These are phyloP conservation scores for Bhutanitis thaidina DNA, from an alignment of 2,888 invertebrate species.

Conservation along the genomic window DNA sequence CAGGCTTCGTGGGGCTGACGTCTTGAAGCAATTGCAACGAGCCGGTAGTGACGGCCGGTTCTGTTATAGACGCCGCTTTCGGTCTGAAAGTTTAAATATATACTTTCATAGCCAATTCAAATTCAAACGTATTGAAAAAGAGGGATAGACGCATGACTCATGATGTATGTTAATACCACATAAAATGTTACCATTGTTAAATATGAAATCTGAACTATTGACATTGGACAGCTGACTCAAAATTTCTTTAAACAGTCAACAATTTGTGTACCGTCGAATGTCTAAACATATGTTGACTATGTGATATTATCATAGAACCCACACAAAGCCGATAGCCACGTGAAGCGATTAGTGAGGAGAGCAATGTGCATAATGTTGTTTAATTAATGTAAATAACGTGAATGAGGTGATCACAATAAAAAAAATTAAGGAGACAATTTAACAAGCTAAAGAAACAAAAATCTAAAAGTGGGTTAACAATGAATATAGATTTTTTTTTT, in stretches of 20 bases:
- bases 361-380: conserved; percentile 6
- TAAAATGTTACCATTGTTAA: too few species aligned
- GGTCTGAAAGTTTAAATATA: conserved; percentile 46
- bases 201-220: too few species aligned
- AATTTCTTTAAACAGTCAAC: too few species aligned
- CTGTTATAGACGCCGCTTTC: conserved; percentile 64
- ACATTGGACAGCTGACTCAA: too few species aligned
- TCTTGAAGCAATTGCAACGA: conserved; percentile 64
- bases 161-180: conserved; percentile 10
- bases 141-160: conserved; percentile 7
- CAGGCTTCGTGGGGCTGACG: conserved; percentile 69
- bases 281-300: background rate
- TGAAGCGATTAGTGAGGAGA: conserved; percentile 4
- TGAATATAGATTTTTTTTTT: background rate
- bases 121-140: background rate
- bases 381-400: conserved; percentile 4
- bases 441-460: background rate
- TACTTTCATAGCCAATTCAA: background rate
- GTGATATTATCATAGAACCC: conserved; percentile 6
- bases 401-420: conserved; percentile 9
- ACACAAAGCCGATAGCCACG: conserved; percentile 18
- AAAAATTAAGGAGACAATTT: background rate
- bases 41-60: conserved; percentile 55
- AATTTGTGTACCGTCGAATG: too few species aligned
- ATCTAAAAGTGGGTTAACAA: background rate